Evolutionary conservation across 2,113 vertebrate genomes (phyloP), one percentile per base, ranked within the genome.

Genomic region (Oostethus manadensis): DNA sequence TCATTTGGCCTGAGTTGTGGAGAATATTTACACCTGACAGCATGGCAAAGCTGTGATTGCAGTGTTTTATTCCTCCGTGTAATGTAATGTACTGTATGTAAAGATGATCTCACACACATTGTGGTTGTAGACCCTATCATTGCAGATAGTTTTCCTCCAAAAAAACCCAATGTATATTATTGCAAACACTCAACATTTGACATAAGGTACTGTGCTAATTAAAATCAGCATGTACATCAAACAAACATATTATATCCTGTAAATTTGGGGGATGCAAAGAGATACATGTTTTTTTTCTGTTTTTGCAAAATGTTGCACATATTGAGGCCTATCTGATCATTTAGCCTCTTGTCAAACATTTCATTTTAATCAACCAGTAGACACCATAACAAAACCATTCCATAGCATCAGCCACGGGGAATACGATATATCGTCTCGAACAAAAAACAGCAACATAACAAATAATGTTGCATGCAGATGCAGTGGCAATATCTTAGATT

Each of bases 221-320:
- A 44, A 57, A 17, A 54, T 82, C 42, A 71, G 48, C 58, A 56
- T 78, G 53, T 78, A 51, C 62, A 61, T 72, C 63, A 70, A 76
- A 81, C 10, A 35, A 74, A 16, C n/a, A n/a, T n/a, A 48, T 69
- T 16, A 21, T 55, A 45, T 60, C 68, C 23, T 71, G 58, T 67
- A 60, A 53, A 76, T 68, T 63, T n/a, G 58, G 50, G 44, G 73
- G 56, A 23, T 49, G 70, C 40, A 67, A 64, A 80, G 70, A 63
- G 35, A 71, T 50, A 59, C 57, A 56, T 64, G 49, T 75, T 85
- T 84, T 80, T 71, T 72, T 76, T 75, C 63, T 71, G 67, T 79
- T 74, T 54, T 72, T 75, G 75, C 82, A 71, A 78, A 80, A 68
- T 81, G 70, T 85, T 86, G 82, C 82, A 86, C 83, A 81, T 57